Conservation (phyloP, 2,797 vertebrate genomes). For the Nyctibius grandis region DNA sequence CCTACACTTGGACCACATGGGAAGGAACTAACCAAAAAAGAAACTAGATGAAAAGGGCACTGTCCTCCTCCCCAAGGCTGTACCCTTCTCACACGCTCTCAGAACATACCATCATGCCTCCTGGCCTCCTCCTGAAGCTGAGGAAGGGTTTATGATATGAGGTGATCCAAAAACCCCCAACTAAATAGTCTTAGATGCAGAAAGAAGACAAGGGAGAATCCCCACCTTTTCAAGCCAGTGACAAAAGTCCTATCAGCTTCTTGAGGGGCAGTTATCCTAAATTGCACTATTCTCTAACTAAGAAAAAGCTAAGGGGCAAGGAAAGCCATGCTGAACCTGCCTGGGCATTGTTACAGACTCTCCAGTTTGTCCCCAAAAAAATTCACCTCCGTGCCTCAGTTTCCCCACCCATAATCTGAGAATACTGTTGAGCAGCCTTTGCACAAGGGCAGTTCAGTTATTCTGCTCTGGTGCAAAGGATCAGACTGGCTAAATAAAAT, state of each 20-base stretch:
- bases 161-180: not conserved
- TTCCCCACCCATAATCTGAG: not conserved
- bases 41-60: not conserved
- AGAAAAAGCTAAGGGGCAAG: not conserved
- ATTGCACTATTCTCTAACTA: not conserved
- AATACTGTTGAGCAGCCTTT: not conserved
- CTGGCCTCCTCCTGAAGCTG: not conserved
- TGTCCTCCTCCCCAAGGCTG: not conserved
- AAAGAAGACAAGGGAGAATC: not conserved
- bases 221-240: not conserved
- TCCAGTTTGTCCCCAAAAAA: not conserved
- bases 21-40: not conserved
- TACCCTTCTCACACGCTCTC: accelerated
- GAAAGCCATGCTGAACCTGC: not conserved
- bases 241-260: not conserved
- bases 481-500: not conserved
- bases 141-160: not conserved
- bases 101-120: not conserved
- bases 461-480: not conserved
- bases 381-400: not conserved
- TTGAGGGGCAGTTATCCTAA: not conserved
- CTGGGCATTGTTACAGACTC: not conserved
- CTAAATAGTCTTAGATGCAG: not conserved
- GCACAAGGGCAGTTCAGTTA: not conserved
- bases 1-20: not conserved